phyloP scores from a whole-genome alignment of 2,888 invertebrate species.

The Rhaphigaster nebulosa region DNA sequence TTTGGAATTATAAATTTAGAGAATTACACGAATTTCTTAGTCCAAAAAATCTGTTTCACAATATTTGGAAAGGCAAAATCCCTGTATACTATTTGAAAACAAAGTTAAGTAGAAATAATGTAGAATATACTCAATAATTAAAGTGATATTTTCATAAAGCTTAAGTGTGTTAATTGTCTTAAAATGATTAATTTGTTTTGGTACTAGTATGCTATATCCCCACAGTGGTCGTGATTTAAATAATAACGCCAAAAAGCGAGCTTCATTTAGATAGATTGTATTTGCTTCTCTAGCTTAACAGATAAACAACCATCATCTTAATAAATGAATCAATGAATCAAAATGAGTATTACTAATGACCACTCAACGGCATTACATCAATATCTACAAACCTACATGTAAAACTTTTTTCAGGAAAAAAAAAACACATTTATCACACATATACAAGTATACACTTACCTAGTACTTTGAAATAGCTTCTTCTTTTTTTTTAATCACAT shows the following conservation, averaged over 20 bases:
- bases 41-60: neutral
- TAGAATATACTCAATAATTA: neutral
- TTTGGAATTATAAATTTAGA: neutral
- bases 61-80: neutral
- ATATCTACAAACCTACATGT: too few species aligned
- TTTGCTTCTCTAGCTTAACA: neutral
- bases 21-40: neutral
- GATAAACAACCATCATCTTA: too few species aligned
- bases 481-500: too few species aligned
- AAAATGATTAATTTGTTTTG: neutral
- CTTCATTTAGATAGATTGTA: neutral
- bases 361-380: too few species aligned
- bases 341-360: too few species aligned
- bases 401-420: too few species aligned
- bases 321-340: too few species aligned
- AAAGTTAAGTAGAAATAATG: neutral
- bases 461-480: too few species aligned
- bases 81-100: neutral
- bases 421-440: too few species aligned
- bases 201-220: neutral
- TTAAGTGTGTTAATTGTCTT: neutral
- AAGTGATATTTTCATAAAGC: neutral
- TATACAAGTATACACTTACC: too few species aligned
- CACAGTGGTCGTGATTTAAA: neutral
- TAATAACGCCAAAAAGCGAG: neutral